Evolutionary conservation across 2,113 vertebrate species (phyloP), one percentile per base, ranked within the genome.

Genomic region (Hoplias malabaricus): DNA sequence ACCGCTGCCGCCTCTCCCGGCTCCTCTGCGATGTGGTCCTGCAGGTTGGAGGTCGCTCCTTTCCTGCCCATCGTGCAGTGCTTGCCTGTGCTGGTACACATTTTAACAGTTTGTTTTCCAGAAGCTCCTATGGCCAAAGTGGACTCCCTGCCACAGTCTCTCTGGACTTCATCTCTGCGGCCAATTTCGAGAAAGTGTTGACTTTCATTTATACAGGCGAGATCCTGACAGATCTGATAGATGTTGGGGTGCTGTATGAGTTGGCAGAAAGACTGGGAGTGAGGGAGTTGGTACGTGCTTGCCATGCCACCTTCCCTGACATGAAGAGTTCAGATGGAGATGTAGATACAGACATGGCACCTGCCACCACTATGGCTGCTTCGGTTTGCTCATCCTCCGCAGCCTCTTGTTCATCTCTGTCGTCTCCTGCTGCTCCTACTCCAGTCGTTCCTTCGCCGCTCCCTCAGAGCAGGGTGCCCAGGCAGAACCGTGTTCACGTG

Each of bases 181-280:
- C 94, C 83, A 98, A 98, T 90, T 96, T 99, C 0, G 97, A 99
- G 87, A 98, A 96, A 88, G 94, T 99, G 82, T 90, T 99, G 83
- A 98, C 93, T 59, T 99, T 99, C 0, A 92, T 98, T 21, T 99
- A 99, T 84, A 98, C 96, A 0, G 96, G 96, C 0, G 96, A 98
- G 89, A 94, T 98, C 67, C 90, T 96, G 88, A 96, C 95, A 0
- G 97, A 99, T 79, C 92, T 99, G 3, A 97, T 98, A 42, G 96
- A 98, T 0, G 96, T 99, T 0, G 96, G 97, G 0, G 97, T 98
- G 25, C 93, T 99, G 66, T 98, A 98, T 0, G 97, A 99, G 89
- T 92, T 98, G 66, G 97, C 97, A 0, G 96, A 98, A 89, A 84
- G 94, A 75, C 86, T 99, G 61, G 96, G 96, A 0, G 93, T 98